Conservation (phyloP, 2,113 vertebrate genomes). For the Bucco capensis region DNA sequence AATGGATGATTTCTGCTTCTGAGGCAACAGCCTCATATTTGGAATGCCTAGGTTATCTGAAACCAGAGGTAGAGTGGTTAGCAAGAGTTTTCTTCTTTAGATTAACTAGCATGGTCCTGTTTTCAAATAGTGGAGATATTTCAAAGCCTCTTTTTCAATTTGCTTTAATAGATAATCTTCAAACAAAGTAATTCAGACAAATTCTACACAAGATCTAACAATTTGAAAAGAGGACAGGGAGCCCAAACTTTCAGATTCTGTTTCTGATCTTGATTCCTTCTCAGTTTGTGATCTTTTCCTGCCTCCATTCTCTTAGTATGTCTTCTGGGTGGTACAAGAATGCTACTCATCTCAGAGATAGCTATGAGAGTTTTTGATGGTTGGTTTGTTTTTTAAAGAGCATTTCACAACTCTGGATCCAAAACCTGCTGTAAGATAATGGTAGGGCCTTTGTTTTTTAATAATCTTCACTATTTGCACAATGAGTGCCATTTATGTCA, state of each 20-base stretch:
- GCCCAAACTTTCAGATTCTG: not conserved
- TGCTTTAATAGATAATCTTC: not conserved
- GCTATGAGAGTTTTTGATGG: not conserved
- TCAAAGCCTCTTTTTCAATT: not conserved
- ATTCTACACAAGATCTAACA: not conserved
- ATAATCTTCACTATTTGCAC: not conserved
- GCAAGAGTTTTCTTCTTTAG: not conserved
- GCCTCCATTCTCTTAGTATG: not conserved
- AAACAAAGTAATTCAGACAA: not conserved
- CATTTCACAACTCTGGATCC: not conserved
- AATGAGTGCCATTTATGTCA: not conserved
- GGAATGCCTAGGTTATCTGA: slow-evolving; percentile 17
- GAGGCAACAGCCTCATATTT: not conserved
- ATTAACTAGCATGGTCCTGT: not conserved
- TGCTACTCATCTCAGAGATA: not conserved
- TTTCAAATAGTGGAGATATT: not conserved
- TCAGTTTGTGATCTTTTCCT: not conserved
- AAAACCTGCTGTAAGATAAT: not conserved
- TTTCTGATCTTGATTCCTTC: not conserved
- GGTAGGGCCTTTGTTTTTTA: not conserved
- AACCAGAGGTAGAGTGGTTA: not conserved
- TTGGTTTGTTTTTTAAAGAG: not conserved
- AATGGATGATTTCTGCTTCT: slow-evolving; percentile 6
- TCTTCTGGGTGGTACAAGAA: not conserved
- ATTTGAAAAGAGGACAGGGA: not conserved